Evolutionary conservation across 2,113 vertebrate species (phyloP).

Genomic region (Rallus limicola): DNA sequence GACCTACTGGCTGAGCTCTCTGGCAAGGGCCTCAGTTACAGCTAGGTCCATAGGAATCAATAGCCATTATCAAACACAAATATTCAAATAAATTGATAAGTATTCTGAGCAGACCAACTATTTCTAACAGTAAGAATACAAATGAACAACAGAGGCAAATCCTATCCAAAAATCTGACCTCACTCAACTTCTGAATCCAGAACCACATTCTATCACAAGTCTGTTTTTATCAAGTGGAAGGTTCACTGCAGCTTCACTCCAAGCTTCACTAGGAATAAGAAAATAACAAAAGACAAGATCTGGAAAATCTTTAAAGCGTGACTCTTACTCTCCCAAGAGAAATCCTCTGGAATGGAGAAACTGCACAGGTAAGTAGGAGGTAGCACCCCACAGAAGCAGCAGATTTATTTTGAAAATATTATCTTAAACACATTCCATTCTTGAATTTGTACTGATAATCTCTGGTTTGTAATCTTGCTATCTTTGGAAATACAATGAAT

Average conservation of each 20-base stretch:
- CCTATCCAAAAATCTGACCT: not conserved
- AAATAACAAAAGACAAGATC: not conserved
- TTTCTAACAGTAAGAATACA: not conserved
- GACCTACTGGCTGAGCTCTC: not conserved
- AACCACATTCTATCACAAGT: not conserved
- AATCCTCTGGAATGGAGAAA: not conserved
- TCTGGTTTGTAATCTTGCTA: not conserved
- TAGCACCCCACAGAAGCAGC: not conserved
- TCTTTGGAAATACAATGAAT: not conserved
- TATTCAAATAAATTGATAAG: not conserved
- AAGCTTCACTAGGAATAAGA: not conserved
- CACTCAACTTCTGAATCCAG: not conserved
- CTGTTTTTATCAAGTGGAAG: not conserved
- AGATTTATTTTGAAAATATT: not conserved
- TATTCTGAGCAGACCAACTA: not conserved
- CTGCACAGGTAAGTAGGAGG: not conserved
- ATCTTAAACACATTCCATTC: not conserved
- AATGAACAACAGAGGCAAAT: not conserved
- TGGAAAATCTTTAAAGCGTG: not conserved
- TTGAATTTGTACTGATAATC: not conserved
- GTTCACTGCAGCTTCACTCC: not conserved
- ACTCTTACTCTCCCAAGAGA: not conserved
- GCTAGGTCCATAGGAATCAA: constrained; percentile 11
- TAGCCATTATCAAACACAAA: constrained; percentile 3
- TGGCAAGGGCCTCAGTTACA: not conserved